Evolutionary conservation across 2,888 invertebrate species (phyloP).

Genomic region (Antitype chi): DNA sequence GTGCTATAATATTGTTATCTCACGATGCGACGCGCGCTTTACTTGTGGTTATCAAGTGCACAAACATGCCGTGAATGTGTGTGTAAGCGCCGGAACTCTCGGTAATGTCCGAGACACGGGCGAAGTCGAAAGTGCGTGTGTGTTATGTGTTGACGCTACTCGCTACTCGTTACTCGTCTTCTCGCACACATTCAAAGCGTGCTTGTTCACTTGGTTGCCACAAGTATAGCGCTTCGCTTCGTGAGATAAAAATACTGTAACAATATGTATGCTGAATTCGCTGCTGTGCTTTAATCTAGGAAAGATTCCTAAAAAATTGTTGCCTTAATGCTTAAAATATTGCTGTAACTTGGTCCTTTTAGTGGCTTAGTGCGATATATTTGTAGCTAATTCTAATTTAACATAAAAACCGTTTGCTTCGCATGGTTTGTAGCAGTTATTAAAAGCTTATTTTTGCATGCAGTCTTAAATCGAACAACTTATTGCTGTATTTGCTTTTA

Average conservation of each 20-base stretch:
- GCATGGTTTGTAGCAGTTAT: background rate
- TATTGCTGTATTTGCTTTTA: background rate
- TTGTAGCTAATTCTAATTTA: background rate
- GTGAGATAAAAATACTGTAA: background rate
- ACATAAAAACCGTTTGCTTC: conserved; percentile 1
- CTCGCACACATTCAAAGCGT: background rate
- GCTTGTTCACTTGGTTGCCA: background rate
- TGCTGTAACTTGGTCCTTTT: background rate
- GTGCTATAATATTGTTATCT: background rate
- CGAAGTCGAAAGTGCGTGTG: background rate
- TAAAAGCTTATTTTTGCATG: background rate
- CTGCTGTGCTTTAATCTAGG: conserved; percentile 11
- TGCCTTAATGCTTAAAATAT: conserved; percentile 1
- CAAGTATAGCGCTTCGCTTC: background rate
- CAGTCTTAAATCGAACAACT: background rate
- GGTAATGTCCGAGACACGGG: background rate
- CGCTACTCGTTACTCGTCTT: background rate
- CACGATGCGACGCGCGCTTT: background rate
- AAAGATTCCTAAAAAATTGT: background rate
- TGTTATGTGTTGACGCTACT: background rate
- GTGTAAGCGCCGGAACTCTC: background rate
- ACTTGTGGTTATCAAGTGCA: background rate
- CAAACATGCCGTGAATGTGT: background rate
- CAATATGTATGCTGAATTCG: conserved; percentile 20
- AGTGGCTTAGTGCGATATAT: conserved; percentile 26